Conservation (phyloP, 2,888 invertebrate genomes). For the Acronicta leporina region DNA sequence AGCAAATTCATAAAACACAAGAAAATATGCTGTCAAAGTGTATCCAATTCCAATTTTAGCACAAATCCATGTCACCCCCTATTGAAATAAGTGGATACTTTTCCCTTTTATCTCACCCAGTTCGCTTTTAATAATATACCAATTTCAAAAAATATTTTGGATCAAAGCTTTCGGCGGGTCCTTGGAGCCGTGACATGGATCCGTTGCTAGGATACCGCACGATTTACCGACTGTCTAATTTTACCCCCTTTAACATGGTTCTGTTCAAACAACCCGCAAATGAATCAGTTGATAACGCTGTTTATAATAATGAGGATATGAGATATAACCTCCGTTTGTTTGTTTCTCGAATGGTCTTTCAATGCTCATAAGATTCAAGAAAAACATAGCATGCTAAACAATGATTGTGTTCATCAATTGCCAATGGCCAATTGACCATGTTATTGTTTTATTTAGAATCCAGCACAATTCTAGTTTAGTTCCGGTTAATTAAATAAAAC, state of each 20-base stretch:
- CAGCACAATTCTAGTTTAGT: neutral
- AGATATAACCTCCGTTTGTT: neutral
- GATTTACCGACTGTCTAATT: slow-evolving; percentile 69
- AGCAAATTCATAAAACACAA: slow-evolving; percentile 21
- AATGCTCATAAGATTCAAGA: neutral
- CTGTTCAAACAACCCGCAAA: slow-evolving; percentile 38
- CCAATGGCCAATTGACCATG: neutral
- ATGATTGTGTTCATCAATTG: neutral
- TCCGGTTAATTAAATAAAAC: neutral
- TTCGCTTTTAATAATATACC: slow-evolving; percentile 47
- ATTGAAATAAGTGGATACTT: slow-evolving; percentile 39
- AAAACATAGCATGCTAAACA: neutral
- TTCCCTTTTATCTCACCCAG: slow-evolving; percentile 35
- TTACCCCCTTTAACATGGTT: slow-evolving; percentile 68
- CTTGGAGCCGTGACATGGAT: slow-evolving; percentile 37
- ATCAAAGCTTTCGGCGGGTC: slow-evolving; percentile 21
- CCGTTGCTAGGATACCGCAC: slow-evolving; percentile 81
- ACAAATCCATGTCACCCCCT: slow-evolving; percentile 12
- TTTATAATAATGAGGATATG: slow-evolving; percentile 15
- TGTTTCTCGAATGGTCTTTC: neutral
- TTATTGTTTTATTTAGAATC: neutral
- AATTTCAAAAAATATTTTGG: slow-evolving; percentile 49
- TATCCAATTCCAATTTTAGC: slow-evolving; percentile 13
- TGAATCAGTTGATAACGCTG: slow-evolving; percentile 7
- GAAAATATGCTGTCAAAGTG: slow-evolving; percentile 15